phyloP scores from a whole-genome alignment of 2,888 invertebrate species.

The Parapristionchus giblindavisi region DNA sequence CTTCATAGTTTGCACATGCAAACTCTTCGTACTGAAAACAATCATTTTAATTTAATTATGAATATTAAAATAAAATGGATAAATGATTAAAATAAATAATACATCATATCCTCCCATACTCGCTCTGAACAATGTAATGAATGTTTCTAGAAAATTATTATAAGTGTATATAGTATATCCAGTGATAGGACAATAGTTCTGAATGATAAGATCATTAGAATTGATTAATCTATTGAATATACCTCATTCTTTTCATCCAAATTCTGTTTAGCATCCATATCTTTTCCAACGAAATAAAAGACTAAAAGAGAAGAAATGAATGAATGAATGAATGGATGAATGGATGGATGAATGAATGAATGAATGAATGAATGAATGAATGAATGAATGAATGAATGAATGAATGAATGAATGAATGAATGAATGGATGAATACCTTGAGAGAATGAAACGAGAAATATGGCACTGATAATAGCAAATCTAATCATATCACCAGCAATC shows the following conservation, averaged over 20 bases:
- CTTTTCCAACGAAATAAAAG: conserved; percentile 86
- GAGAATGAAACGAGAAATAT: conserved; percentile 94
- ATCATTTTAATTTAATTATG: too few relatives aligned
- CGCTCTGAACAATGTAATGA: conserved; percentile 97
- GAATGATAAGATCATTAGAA: background rate
- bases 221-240: conserved; percentile 7
- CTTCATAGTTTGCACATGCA: conserved; percentile 87
- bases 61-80: too few relatives aligned
- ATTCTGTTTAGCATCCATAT: conserved; percentile 70
- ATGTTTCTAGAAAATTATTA: conserved; percentile 86
- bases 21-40: conserved; percentile 91
- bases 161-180: conserved; percentile 67
- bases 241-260: conserved; percentile 47
- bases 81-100: conserved; percentile 71
- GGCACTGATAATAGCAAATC: conserved; percentile 94
- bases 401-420: background rate
- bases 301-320: conserved; percentile 67
- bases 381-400: background rate
- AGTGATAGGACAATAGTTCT: conserved; percentile 35
- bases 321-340: background rate
- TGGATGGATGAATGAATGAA: background rate
- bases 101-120: conserved; percentile 97
- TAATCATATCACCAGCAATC: conserved; percentile 98
- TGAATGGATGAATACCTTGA: conserved; percentile 78
- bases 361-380: background rate